Evolutionary conservation across 2,888 invertebrate species (phyloP).

Genomic region (Drosophila melanocephala): DNA sequence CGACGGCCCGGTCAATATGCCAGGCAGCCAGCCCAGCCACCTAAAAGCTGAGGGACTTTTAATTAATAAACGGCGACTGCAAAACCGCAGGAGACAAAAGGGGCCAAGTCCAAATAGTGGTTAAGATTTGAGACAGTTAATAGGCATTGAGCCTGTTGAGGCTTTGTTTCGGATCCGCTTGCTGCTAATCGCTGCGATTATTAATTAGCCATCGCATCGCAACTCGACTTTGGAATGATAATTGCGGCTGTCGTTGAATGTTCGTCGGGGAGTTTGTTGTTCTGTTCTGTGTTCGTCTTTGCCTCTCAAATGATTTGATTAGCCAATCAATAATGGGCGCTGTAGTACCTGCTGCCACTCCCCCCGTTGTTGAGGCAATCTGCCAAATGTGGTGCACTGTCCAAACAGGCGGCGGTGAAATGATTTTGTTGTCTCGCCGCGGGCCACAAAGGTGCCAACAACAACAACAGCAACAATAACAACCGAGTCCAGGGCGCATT

Average conservation of each 20-base stretch:
- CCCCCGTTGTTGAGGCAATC: conserved; percentile 16
- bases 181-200: conserved; percentile 73
- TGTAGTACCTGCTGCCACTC: conserved; percentile 15
- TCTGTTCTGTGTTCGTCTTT: conserved; percentile 18
- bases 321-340: conserved; percentile 79
- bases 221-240: conserved; percentile 72
- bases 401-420: conserved; percentile 78
- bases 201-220: conserved; percentile 70
- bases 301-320: conserved; percentile 74
- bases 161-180: conserved; percentile 15
- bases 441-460: conserved; percentile 84
- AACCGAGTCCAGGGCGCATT: conserved; percentile 68
- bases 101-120: background rate
- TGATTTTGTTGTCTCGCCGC: conserved; percentile 85
- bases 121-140: conserved; percentile 12
- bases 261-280: conserved; percentile 14
- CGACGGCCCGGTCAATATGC: conserved; percentile 10
- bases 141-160: conserved; percentile 10
- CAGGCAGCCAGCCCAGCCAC: conserved; percentile 51
- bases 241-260: conserved; percentile 71
- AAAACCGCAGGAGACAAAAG: conserved; percentile 30
- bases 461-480: conserved; percentile 63
- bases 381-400: conserved; percentile 45
- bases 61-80: conserved; percentile 66
- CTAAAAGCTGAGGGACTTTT: conserved; percentile 59